Conservation (phyloP, 2,888 invertebrate genomes). For the Girardia tigrina region DNA sequence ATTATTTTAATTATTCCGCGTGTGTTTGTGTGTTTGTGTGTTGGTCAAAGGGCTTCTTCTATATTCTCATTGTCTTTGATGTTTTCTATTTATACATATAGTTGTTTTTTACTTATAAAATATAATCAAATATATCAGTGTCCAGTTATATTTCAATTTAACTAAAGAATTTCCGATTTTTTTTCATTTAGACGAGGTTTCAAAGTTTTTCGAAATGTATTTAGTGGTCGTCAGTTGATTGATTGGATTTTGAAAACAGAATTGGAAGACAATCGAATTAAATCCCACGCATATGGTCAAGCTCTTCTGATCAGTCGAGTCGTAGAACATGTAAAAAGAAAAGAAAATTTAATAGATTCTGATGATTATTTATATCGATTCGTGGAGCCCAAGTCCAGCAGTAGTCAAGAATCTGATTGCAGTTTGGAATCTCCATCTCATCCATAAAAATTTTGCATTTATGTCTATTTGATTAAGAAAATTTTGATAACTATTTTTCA, state of each 20-base stretch:
- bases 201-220: constrained; percentile 63
- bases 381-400: too few species aligned
- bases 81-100: background rate
- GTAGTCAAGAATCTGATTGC: too few species aligned
- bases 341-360: background rate
- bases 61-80: background rate
- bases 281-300: constrained; percentile 68
- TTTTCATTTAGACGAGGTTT: background rate
- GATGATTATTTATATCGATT: background rate
- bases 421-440: too few species aligned
- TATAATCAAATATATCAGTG: too few species aligned
- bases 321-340: constrained; percentile 21
- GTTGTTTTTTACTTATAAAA: background rate
- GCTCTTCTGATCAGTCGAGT: constrained; percentile 71
- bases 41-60: background rate
- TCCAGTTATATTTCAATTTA: too few species aligned
- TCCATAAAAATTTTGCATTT: too few species aligned
- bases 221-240: constrained; percentile 69
- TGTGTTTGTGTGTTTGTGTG: background rate
- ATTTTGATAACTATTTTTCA: too few species aligned
- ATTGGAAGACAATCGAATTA: constrained; percentile 63
- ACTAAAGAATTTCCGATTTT: background rate
- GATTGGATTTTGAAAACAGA: constrained; percentile 71
- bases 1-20: background rate
- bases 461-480: too few species aligned